phyloP scores from a whole-genome alignment of 1,140 invertebrate species.

The Nomia melanderi region DNA sequence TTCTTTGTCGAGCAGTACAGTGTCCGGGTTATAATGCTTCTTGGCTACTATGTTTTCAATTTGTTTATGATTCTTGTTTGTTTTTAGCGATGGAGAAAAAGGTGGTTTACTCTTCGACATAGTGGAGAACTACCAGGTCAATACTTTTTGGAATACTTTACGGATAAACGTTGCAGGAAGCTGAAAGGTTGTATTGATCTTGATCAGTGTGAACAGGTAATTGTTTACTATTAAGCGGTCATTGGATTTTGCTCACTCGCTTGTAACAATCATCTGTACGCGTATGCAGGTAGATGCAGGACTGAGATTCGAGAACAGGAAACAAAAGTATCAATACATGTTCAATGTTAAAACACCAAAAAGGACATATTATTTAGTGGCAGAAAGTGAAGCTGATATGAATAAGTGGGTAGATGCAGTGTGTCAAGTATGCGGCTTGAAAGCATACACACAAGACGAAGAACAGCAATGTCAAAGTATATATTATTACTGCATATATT shows the following conservation, averaged over 20 bases:
- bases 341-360: constrained; percentile 94
- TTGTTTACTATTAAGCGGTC: not conserved
- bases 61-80: constrained; percentile 13
- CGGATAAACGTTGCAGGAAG: constrained; percentile 91
- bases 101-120: constrained; percentile 95
- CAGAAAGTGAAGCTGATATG: constrained; percentile 95
- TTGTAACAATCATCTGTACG: constrained; percentile 18
- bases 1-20: too few species aligned
- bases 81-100: constrained; percentile 93
- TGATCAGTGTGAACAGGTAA: constrained; percentile 96
- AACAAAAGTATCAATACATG: constrained; percentile 91
- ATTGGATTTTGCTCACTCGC: not conserved
- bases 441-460: constrained; percentile 88
- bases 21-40: not conserved
- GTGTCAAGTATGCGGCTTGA: constrained; percentile 94
- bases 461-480: constrained; percentile 80
- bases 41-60: not conserved
- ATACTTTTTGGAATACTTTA: constrained; percentile 96
- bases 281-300: constrained; percentile 89
- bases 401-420: constrained; percentile 97
- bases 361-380: constrained; percentile 94
- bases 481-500: constrained; percentile 26
- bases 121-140: constrained; percentile 95
- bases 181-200: constrained; percentile 95
- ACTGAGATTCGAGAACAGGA: constrained; percentile 89